These are phyloP conservation scores for Bombus soroeensis DNA, from an alignment of 1,140 invertebrate genomes.

Conservation along the genomic window DNA sequence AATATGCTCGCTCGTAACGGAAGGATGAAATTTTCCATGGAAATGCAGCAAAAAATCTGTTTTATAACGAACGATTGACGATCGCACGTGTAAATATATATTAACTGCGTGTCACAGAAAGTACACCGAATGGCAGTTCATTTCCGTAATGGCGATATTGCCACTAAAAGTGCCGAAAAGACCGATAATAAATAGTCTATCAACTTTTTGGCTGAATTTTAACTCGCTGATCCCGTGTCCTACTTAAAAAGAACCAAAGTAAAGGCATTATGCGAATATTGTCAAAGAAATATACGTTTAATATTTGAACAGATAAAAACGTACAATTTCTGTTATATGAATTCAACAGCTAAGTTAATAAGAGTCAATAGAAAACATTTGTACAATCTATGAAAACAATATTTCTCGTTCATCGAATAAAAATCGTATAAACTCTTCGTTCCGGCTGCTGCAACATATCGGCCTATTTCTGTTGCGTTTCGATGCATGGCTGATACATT, in stretches of 20 bases:
- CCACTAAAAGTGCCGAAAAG: not conserved
- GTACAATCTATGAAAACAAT: not conserved
- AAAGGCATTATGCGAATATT: too few relatives aligned
- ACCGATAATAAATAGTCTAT: not conserved
- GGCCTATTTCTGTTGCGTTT: not conserved
- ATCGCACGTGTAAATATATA: not conserved
- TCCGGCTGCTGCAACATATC: too few relatives aligned
- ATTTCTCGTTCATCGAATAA: not conserved
- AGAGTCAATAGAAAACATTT: not conserved
- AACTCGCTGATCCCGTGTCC: too few relatives aligned
- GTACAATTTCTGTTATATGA: not conserved
- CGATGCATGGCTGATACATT: not conserved
- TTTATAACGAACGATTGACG: not conserved
- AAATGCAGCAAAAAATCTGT: not conserved
- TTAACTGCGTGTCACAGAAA: not conserved
- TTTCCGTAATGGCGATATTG: not conserved
- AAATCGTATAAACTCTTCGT: not conserved
- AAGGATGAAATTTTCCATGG: not conserved
- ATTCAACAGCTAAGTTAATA: not conserved
- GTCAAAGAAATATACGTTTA: not conserved
- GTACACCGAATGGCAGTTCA: too few relatives aligned
- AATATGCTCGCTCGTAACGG: not conserved
- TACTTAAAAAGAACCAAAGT: too few relatives aligned
- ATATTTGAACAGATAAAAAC: too few relatives aligned
- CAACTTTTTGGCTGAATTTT: not conserved